These are phyloP conservation scores for Ophion slaviceki DNA, from an alignment of 2,888 invertebrate genomes.

Conservation along the genomic window DNA sequence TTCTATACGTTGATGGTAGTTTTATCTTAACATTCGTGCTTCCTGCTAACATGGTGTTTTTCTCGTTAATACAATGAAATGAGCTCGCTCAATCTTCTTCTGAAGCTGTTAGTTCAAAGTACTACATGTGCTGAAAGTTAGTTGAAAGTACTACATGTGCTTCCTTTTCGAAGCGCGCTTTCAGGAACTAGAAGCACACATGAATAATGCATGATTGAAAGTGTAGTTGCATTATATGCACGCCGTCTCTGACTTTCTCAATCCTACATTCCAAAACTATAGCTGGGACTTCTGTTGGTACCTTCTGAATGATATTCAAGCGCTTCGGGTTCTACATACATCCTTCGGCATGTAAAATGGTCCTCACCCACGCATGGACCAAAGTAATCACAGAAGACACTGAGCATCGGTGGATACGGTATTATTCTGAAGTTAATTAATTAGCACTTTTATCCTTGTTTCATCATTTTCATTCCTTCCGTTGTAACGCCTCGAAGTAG, in stretches of 20 bases:
- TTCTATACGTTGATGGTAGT: not conserved
- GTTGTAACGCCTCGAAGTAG: not conserved
- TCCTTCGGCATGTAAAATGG: not conserved
- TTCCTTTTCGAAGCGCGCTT: constrained; percentile 20
- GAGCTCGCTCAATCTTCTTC: constrained; percentile 1
- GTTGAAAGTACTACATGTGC: constrained; percentile 3
- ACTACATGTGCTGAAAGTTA: constrained; percentile 14
- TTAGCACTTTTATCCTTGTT: not conserved
- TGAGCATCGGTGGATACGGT: not conserved
- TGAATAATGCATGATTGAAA: constrained; percentile 39
- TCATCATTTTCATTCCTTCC: not conserved
- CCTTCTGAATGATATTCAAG: not conserved
- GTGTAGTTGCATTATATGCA: constrained; percentile 3
- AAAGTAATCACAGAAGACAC: constrained; percentile 1
- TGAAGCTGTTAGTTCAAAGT: constrained; percentile 6
- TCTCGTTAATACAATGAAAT: constrained; percentile 8
- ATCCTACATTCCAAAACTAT: constrained; percentile 1
- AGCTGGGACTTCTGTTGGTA: not conserved
- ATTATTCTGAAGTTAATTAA: not conserved
- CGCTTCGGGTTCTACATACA: not conserved
- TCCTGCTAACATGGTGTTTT: constrained; percentile 6
- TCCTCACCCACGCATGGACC: not conserved
- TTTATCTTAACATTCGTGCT: constrained; percentile 9
- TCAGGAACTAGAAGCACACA: constrained; percentile 16
- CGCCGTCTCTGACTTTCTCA: not conserved